phyloP scores from a whole-genome alignment of 2,888 invertebrate species.

The Stegophylla sp. region DNA sequence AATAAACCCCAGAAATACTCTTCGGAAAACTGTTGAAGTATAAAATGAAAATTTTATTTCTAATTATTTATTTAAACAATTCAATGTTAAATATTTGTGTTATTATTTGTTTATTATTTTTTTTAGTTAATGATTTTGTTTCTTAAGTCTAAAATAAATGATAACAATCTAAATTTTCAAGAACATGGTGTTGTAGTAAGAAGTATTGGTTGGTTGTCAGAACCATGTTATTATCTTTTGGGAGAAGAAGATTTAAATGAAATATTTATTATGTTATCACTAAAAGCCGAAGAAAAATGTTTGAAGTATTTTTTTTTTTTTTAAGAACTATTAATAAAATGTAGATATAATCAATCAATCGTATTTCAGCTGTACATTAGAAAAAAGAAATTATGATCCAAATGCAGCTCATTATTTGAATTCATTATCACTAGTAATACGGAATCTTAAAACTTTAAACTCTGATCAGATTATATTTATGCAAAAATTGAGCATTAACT shows the following conservation, averaged over 20 bases:
- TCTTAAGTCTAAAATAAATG: conserved; percentile 28
- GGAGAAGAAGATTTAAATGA: conserved; percentile 19
- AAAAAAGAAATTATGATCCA: conserved; percentile 9
- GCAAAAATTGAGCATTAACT: conserved; percentile 39
- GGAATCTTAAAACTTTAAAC: conserved; percentile 20
- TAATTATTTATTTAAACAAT: background rate
- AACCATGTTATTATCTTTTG: conserved; percentile 27
- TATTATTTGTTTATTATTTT: background rate
- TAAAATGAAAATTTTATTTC: background rate
- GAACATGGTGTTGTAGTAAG: conserved; percentile 21
- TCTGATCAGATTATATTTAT: conserved; percentile 31
- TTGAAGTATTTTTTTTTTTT: conserved; percentile 28
- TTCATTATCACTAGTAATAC: conserved; percentile 23
- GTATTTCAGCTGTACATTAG: conserved; percentile 4
- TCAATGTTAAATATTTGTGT: background rate
- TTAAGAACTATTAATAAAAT: background rate
- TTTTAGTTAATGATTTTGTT: conserved; percentile 23
- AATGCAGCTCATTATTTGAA: conserved; percentile 35
- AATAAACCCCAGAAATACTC: background rate
- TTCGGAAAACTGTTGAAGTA: conserved; percentile 25
- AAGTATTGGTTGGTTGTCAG: conserved; percentile 42
- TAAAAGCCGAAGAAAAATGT: conserved; percentile 42
- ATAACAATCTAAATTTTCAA: conserved; percentile 24
- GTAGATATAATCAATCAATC: background rate
- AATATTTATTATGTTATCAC: conserved; percentile 22